Percentiles rank a stretch among this genome's conserved stretches.
These are phyloP conservation scores for Micrastur ruficollis DNA, from an alignment of 2,797 vertebrate species.

Conservation along the genomic window DNA sequence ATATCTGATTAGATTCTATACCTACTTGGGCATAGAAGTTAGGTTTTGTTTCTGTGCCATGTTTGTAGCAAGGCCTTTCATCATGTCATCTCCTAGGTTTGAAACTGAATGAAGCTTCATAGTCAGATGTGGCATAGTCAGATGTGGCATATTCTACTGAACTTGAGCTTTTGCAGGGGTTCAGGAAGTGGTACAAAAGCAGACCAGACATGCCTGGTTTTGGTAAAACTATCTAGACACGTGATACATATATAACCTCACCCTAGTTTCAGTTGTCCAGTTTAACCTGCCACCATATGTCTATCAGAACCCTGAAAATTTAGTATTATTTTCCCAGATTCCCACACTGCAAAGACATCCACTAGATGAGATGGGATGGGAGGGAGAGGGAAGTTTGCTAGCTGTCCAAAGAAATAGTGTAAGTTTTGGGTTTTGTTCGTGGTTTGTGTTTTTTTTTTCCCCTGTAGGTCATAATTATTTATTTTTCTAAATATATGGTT, in stretches of 20 bases:
- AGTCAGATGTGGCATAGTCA: not conserved
- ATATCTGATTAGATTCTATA: not conserved
- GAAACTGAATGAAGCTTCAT: not conserved
- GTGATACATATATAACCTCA: fast-evolving
- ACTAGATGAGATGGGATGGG: not conserved
- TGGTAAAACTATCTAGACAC: not conserved
- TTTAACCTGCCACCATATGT: not conserved
- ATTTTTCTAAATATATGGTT: not conserved
- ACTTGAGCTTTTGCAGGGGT: not conserved
- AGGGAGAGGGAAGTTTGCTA: not conserved
- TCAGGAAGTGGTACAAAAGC: not conserved
- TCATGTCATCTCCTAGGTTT: not conserved
- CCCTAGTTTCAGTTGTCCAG: not conserved
- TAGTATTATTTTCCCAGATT: not conserved
- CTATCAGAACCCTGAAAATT: not conserved
- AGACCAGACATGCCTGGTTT: not conserved
- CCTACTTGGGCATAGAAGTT: not conserved
- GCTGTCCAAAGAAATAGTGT: not conserved
- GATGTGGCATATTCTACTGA: not conserved
- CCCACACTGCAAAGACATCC: not conserved
- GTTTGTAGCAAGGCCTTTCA: not conserved
- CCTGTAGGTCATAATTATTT: not conserved
- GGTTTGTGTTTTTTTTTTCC: fast-evolving
- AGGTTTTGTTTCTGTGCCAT: not conserved
- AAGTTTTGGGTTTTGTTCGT: not conserved